Evolutionary conservation across 2,113 vertebrate genomes (phyloP), one percentile per base, ranked within the genome.

Genomic region (Triplophysa siluroides): DNA sequence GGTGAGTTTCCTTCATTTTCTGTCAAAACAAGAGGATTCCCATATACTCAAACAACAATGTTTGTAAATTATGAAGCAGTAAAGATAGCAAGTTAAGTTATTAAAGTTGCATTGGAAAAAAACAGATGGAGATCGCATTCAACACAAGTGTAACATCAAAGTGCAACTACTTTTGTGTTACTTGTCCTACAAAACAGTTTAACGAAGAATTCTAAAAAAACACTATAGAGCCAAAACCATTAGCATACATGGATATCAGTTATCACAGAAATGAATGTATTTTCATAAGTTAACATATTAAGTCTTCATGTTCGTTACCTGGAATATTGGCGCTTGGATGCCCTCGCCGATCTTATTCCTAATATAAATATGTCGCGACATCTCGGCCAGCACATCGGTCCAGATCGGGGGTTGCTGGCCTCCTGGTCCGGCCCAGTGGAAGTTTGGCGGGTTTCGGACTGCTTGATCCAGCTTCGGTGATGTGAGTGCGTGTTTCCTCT

Each of bases 341-440:
- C 93, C 92, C 81, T 96, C 95, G 0, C 93, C 93, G 5, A 93
- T 88, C 88, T 92, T 93, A 90, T 94, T 95, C 83, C 92, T 92
- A 79, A 93, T 93, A 91, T 92, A 93, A 83, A 95, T 94, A 84
- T 93, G 93, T 76, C 93, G 92, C 80, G 95, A 95, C 95, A 96
- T 96, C 83, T 94, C 90, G 24, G 91, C 90, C 89, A 92, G 88
- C 45, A 92, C 94, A 92, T 94, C 92, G 78, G 93, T 92, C 93
- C 93, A 93, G 78, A 92, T 85, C 47, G 89, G 91, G 7, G 91
- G 81, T 76, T 76, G 73, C 88, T 92, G 91, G 72, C 78, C 70
- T 81, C 90, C 91, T 47, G 90, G 85, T 88, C 90, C 90, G 80
- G 91, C 87, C 91, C 92, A 90, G 88, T 89, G 91, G 81, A 89